These are phyloP conservation scores for Salvator merianae DNA, from an alignment of 2,113 vertebrate genomes.

Conservation along the genomic window DNA sequence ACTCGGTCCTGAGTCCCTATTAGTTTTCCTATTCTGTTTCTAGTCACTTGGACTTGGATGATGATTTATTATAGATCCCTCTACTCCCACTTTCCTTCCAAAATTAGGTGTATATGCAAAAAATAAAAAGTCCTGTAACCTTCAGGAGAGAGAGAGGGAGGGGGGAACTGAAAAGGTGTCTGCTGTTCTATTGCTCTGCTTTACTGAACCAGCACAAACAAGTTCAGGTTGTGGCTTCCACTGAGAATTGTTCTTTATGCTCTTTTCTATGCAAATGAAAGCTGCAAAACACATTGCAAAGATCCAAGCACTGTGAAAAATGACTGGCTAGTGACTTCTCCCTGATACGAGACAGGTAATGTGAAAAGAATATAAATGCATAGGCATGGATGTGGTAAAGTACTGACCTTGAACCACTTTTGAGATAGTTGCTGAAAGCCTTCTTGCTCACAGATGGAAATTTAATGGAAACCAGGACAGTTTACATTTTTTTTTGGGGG, in stretches of 20 bases:
- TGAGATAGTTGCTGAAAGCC: neutral
- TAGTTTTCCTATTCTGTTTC: slow-evolving; percentile 26
- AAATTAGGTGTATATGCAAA: neutral
- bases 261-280: slow-evolving; percentile 51
- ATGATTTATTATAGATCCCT: neutral
- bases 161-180: neutral
- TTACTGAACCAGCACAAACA: slow-evolving; percentile 47
- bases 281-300: slow-evolving; percentile 16
- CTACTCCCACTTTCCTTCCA: neutral
- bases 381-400: neutral
- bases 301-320: neutral
- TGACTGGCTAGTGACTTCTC: slow-evolving; percentile 2
- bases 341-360: slow-evolving; percentile 4
- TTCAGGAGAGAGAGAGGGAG: slow-evolving; percentile 46
- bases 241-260: slow-evolving; percentile 4
- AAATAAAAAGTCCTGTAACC: neutral
- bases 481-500: too few species aligned
- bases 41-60: slow-evolving; percentile 18
- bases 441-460: neutral
- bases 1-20: neutral
- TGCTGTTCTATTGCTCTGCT: slow-evolving; percentile 36
- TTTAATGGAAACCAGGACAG: neutral
- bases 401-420: neutral
- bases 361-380: slow-evolving; percentile 13
- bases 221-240: slow-evolving; percentile 5